phyloP scores from a whole-genome alignment of 2,113 vertebrate species.

The Notiomystis cincta region DNA sequence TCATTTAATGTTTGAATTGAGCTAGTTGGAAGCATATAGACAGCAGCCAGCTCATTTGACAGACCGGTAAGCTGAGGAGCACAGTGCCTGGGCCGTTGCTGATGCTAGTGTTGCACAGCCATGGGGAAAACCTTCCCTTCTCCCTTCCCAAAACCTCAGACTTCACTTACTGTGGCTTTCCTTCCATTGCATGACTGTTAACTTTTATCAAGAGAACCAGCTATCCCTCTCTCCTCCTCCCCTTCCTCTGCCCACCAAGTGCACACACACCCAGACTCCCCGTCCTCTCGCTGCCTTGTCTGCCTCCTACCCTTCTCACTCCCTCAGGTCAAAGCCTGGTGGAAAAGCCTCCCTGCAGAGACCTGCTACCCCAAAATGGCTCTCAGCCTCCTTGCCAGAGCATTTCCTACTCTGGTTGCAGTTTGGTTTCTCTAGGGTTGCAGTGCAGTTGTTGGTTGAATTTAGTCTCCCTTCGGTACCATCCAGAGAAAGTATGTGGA shows the following conservation, averaged over 20 bases:
- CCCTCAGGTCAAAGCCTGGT: neutral
- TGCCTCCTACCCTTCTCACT: neutral
- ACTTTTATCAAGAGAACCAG: neutral
- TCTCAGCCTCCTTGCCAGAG: neutral
- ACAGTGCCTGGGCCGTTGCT: neutral
- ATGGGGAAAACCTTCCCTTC: neutral
- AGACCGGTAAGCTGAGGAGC: neutral
- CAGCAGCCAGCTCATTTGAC: neutral
- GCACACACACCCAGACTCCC: fast-evolving
- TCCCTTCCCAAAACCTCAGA: neutral
- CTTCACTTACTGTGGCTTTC: neutral
- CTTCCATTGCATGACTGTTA: neutral
- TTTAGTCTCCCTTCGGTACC: neutral
- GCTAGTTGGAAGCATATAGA: conserved; percentile 12
- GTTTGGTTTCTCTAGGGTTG: neutral
- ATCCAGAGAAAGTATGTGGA: neutral
- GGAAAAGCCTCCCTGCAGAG: neutral
- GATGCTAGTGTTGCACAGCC: neutral
- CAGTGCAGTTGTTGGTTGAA: neutral
- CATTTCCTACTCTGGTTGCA: neutral
- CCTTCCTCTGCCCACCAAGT: neutral
- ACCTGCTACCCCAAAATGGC: neutral
- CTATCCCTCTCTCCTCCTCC: neutral
- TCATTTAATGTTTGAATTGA: conserved; percentile 55
- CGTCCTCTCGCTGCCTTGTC: neutral